Percentiles rank a stretch among this genome's conserved stretches.
Evolutionary conservation across 2,113 vertebrate species (phyloP).

Genomic region (Anarhynchus alexandrinus): DNA sequence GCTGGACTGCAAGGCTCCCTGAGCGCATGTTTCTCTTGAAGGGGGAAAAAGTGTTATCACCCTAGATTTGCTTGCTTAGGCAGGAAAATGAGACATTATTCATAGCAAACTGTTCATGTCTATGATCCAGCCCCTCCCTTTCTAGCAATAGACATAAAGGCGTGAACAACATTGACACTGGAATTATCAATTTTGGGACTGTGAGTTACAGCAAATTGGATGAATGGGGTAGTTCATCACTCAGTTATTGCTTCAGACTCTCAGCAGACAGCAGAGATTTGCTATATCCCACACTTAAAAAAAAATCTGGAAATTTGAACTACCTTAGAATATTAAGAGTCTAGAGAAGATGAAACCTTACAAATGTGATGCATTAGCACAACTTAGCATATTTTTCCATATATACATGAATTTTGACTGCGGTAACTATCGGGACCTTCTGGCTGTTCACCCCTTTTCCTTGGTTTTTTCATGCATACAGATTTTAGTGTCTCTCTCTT

Average conservation of each 20-base stretch:
- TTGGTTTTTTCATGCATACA: neutral
- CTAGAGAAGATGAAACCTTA: neutral
- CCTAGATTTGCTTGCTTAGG: neutral
- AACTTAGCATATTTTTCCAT: neutral
- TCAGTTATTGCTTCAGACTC: neutral
- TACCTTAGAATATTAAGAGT: neutral
- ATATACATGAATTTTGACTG: neutral
- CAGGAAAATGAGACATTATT: neutral
- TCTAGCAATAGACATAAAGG: neutral
- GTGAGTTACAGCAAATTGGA: neutral
- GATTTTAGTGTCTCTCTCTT: neutral
- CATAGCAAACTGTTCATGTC: neutral
- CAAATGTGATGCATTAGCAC: neutral
- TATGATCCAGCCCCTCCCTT: neutral
- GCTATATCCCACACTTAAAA: neutral
- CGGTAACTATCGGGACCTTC: neutral
- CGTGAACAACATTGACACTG: neutral
- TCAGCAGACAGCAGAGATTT: neutral
- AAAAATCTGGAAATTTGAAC: neutral
- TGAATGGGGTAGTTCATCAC: neutral
- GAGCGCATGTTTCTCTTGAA: neutral
- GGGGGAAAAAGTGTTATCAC: neutral
- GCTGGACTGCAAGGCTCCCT: neutral
- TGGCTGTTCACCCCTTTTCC: neutral
- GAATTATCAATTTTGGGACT: neutral